Evolutionary conservation across 2,113 vertebrate species (phyloP).

Genomic region (Scomber scombrus): DNA sequence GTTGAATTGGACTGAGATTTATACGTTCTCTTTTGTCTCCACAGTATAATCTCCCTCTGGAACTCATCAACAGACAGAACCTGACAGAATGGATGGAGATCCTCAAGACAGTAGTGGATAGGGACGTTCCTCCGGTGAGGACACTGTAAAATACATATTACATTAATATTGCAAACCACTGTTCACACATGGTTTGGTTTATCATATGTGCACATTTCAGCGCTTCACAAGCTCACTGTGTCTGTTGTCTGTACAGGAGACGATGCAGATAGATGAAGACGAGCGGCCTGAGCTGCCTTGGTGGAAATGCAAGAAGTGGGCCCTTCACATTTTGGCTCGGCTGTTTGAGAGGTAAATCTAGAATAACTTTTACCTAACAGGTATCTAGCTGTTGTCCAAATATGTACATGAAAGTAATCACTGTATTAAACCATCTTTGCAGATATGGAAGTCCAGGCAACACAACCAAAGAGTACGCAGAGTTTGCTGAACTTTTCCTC

Average conservation of each 20-base stretch:
- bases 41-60: constrained; percentile 96
- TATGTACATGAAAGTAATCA: background rate
- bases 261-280: constrained; percentile 97
- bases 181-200: background rate
- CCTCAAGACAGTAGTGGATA: constrained; percentile 95
- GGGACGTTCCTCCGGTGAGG: constrained; percentile 96
- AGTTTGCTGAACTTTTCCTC: constrained; percentile 98
- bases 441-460: constrained; percentile 99
- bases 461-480: constrained; percentile 98
- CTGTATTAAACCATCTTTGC: constrained; percentile 13
- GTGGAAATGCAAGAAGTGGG: constrained; percentile 99
- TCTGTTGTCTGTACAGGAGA: constrained; percentile 86
- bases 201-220: background rate
- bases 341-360: constrained; percentile 94
- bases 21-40: constrained; percentile 1
- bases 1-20: constrained; percentile 3
- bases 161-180: background rate
- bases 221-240: constrained; percentile 9
- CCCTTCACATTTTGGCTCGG: constrained; percentile 97
- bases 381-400: background rate
- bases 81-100: constrained; percentile 99
- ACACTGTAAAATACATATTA: background rate
- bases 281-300: constrained; percentile 97
- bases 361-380: background rate
- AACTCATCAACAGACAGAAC: constrained; percentile 98